Evolutionary conservation across 2,888 invertebrate genomes (phyloP), one percentile per base, ranked within the genome.

Genomic region (Leptodirus hochenwartii): DNA sequence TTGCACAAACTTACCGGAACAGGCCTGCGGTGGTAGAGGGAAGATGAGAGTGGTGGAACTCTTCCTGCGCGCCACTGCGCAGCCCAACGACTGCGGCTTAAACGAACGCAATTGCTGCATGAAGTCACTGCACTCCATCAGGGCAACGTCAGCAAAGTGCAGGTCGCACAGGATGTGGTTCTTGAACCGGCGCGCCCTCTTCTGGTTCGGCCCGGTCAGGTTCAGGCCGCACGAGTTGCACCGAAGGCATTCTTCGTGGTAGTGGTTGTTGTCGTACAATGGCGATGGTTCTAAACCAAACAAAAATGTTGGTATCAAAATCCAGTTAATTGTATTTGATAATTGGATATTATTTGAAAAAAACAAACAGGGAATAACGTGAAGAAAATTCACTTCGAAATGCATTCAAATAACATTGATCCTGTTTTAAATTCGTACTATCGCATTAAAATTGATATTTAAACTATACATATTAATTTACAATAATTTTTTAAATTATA

Each of bases 51-150:
- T 90, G 39, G 88, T 88, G 43, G 87, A 88, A 45, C 84, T 84
- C 60, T 90, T 90, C 54, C 90, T 69, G 50, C 90, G 63, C 37
- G 88, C 88, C 47, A 90, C 90, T 44, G 88, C 88, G 64, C 87
- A 90, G 57, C 90, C 90, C 55, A 90, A 65, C 47, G 85, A 85
- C 65, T 90, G 88, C 47, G 88, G 85, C 64, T 90, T 90, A 67
- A 90, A 90, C 64, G 85, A 80, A 52, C 88, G 76, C 54, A 90
- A 69, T 64, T 90, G 88, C 64, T 88, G 87, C 85, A 90, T 87
- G 65, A 88, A 90, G 69, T 90, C 88, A 47, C 85, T 82, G 66
- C 84, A 85, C 78, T 88, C 88, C 84, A 88, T 85, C 56, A 88
- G 81, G 59, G 87, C 82, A 45, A 88, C 87, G 79, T 90, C 90